phyloP scores from a whole-genome alignment of 64 coral and sea anemone species.

The Dendrophyllia cribrosa region DNA sequence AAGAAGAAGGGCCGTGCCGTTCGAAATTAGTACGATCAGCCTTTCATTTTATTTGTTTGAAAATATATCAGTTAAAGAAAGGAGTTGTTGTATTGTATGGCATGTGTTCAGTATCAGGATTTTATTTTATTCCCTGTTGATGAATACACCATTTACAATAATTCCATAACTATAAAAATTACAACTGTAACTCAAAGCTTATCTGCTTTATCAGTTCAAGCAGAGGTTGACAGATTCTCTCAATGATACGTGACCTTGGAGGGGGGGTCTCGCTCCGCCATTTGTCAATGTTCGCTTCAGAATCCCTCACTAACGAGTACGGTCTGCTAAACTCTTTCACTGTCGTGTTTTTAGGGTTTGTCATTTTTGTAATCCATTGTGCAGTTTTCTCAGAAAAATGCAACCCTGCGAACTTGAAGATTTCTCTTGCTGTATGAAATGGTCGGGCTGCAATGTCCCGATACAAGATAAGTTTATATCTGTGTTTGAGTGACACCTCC shows the following conservation, averaged over 20 bases:
- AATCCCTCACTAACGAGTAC: conserved; percentile 16
- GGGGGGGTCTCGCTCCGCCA: neutral
- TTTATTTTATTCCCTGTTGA: no score
- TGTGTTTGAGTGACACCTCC: neutral
- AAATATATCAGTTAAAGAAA: no score
- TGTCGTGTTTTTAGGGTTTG: neutral
- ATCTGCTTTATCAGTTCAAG: conserved; percentile 1
- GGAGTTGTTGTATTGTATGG: no score
- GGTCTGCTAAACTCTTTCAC: neutral
- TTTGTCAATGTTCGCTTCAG: conserved; percentile 30
- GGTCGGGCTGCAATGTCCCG: conserved; percentile 9
- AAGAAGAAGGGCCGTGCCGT: no score
- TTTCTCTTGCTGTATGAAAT: neutral
- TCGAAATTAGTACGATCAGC: no score
- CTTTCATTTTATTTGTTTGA: no score
- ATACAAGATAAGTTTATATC: conserved; percentile 37
- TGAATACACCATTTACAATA: no score
- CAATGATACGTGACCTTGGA: neutral
- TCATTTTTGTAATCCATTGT: conserved; percentile 11
- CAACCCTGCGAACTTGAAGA: conserved; percentile 19
- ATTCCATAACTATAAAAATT: no score
- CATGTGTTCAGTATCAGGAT: no score
- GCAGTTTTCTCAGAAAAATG: neutral
- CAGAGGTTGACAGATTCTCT: conserved; percentile 11
- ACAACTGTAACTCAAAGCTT: neutral